Percentiles rank a stretch among this genome's conserved stretches.
These are phyloP conservation scores for Crotalus viridis DNA, from an alignment of 2,113 vertebrate genomes.

Conservation along the genomic window DNA sequence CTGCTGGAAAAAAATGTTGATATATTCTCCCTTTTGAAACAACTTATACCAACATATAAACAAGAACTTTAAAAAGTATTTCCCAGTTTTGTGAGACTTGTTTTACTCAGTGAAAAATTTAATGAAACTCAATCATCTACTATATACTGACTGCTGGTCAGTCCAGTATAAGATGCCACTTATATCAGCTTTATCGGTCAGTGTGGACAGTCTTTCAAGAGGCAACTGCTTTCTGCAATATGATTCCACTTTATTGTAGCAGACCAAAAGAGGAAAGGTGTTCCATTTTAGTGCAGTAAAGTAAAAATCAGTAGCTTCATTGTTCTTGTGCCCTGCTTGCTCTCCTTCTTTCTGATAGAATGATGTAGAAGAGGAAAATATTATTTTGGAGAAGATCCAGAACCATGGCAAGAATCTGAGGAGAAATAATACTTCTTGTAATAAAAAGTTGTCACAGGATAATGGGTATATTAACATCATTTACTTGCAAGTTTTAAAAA, in stretches of 20 bases:
- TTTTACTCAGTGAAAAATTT: not conserved
- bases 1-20: not conserved
- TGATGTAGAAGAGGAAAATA: not conserved
- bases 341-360: not conserved
- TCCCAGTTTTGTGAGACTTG: not conserved
- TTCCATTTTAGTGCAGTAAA: not conserved
- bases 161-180: not conserved
- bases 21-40: not conserved
- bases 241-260: not conserved
- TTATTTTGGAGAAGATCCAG: not conserved
- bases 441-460: not conserved
- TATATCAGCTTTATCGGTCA: not conserved
- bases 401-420: not conserved
- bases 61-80: not conserved
- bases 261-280: not conserved
- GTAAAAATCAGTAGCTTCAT: not conserved
- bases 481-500: not conserved
- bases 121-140: not conserved
- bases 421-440: not conserved
- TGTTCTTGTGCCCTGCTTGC: not conserved
- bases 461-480: not conserved
- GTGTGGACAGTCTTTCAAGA: not conserved
- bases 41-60: not conserved
- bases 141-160: not conserved
- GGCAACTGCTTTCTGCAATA: not conserved